Conservation (phyloP, 1,140 invertebrate species). For the Pseudoatta argentina region DNA sequence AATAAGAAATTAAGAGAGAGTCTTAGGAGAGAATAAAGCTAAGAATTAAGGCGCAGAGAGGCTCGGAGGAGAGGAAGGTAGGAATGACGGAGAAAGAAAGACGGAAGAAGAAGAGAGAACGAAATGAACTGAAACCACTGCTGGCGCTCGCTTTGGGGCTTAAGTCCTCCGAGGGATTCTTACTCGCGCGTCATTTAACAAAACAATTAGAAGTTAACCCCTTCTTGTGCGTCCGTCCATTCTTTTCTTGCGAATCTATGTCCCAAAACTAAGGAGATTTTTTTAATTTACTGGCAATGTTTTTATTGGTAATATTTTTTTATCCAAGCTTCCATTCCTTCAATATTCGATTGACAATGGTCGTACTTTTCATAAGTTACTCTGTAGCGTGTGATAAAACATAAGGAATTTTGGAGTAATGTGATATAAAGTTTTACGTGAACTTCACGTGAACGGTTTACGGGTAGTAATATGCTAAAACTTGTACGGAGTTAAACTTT, state of each 20-base stretch:
- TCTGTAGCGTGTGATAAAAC: neutral
- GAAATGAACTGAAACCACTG: slow-evolving; percentile 82
- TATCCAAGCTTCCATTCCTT: neutral
- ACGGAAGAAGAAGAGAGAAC: slow-evolving; percentile 66
- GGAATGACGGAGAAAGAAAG: slow-evolving; percentile 56
- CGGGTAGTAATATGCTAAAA: slow-evolving; percentile 36
- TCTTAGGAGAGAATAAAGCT: slow-evolving; percentile 87
- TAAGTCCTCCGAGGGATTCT: slow-evolving; percentile 85
- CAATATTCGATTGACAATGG: neutral
- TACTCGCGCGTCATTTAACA: slow-evolving; percentile 87
- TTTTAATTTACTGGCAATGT: slow-evolving; percentile 43
- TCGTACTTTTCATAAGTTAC: slow-evolving; percentile 18
- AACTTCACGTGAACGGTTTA: slow-evolving; percentile 22
- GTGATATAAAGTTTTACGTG: slow-evolving; percentile 31
- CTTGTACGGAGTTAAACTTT: slow-evolving; percentile 31
- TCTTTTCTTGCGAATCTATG: slow-evolving; percentile 82
- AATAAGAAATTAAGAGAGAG: slow-evolving; percentile 87
- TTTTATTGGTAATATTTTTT: slow-evolving; percentile 9
- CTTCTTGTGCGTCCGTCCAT: slow-evolving; percentile 78
- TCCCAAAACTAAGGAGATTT: slow-evolving; percentile 73
- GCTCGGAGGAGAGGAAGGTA: slow-evolving; percentile 65
- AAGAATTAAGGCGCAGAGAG: slow-evolving; percentile 85
- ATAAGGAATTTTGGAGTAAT: neutral
- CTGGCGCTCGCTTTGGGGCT: slow-evolving; percentile 80
- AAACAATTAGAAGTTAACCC: slow-evolving; percentile 87